Evolutionary conservation across 2,113 vertebrate genomes (phyloP), one percentile per base, ranked within the genome.

Genomic region (Perca schrenkii): DNA sequence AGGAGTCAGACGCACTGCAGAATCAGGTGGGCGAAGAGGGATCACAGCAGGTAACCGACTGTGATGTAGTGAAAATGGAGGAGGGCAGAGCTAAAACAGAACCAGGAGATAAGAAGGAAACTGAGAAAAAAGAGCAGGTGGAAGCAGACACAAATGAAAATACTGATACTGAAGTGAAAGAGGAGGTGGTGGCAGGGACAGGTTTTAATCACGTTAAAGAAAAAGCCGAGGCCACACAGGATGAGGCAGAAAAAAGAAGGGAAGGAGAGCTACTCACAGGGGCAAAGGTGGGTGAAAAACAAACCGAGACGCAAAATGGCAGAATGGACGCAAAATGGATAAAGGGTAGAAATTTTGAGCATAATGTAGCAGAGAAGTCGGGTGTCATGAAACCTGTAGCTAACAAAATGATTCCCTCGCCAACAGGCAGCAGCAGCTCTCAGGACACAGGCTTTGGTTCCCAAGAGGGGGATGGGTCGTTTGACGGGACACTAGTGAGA

Each of bases 361-460:
- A 46, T 1, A 63, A 69, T 11, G 56, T 1, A 13, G 21, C 60
- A 2, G 77, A 83, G 49, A 84, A 34, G 36, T 21, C 50, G 16
- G 46, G 16, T 6, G 63, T 79, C 7, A 54, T 31, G 6, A 85
- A 66, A 28, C 22, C 60, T 4, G 90, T 47, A 54, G 60, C 11
- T 5, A 80, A 86, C 60, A 90, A 90, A 57, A 80, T 8, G 1
- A 84, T 83, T 21, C 81, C 87, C 5, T 95, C 94, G 11, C 93
- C 94, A 2, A 92, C 90, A 3, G 89, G 90, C 4, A 96, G 95
- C 83, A 93, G 89, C 82, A 83, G 76, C 76, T 96, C 95, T 1
- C 80, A 93, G 58, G 95, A 96, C 88, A 94, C 93, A 0, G 95
- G 95, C 8, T 96, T 95, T 65, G 93, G 90, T 17, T 96, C 95